Base-by-base conservation (phyloP, 1,140 invertebrate genomes). In the Meteorus sp. region DNA sequence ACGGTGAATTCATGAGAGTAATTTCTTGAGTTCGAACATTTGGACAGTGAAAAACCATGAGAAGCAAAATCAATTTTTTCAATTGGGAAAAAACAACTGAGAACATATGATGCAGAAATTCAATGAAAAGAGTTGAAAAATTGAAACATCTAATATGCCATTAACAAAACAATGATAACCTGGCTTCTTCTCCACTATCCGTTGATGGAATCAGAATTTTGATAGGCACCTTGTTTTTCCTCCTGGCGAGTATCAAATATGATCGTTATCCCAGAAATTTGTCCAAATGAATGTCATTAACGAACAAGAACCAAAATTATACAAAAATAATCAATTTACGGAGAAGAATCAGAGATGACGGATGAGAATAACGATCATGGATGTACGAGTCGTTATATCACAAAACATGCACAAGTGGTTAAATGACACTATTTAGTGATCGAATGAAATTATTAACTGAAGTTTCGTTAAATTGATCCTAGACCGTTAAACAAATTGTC, bases 181-280 rank as follows among this genome's bases (percentile, higher is more conserved):
- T 80, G 67, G 65, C 56, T 67, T 77, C 63, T 58, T 73, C 68
- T 71, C 73, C 76, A 56, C 67, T 66, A 67, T 75, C 67, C 62
- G 63, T 66, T 27, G 76, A 23, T 65, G 78, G 76, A 41, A 79
- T 75, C 51, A 73, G 67, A 74, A 79, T 79, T 80, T 75, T 80
- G 65, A 80, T 66, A 44, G 78, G 78, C 70, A 78, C 55, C 67
- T 72, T 77, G 75, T 69, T 78, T 78, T 79, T 80, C 77, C 78
- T 79, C 74, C 78, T 79, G 61, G 56, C 62, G 71, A 71, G 61
- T 64, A 76, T 70, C 60, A 76, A 76, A 4, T 48, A 22, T 23
- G 23, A 39, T 15, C 11, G 44, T 23, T 35, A 35, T 22, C 5
- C 35, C 23, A 35, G 20, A 44, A 20, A 29, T 5, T 29, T 29